phyloP scores from a whole-genome alignment of 2,113 vertebrate genomes.

The Laterallus jamaicensis region DNA sequence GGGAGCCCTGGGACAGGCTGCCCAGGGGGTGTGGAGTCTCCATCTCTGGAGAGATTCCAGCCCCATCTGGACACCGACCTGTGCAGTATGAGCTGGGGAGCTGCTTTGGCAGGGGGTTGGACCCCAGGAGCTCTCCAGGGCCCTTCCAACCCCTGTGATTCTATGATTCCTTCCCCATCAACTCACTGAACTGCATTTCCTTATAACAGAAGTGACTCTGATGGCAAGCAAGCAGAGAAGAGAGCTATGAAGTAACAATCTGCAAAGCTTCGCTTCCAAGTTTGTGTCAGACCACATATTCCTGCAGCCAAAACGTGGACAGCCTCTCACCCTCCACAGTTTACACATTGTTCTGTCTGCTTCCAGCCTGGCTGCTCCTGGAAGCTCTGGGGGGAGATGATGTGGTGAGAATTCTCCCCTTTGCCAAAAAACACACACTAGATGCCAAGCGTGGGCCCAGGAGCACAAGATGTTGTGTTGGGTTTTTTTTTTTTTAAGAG shows the following conservation, averaged over 20 bases:
- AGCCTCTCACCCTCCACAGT: background rate
- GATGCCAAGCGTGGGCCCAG: background rate
- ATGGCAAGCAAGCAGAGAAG: background rate
- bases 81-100: no score
- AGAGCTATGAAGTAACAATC: background rate
- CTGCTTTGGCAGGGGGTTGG: no score
- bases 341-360: background rate
- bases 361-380: background rate
- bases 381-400: background rate
- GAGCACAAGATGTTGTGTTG: background rate
- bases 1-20: no score
- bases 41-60: no score
- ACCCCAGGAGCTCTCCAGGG: no score
- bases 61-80: no score
- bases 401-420: background rate
- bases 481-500: background rate
- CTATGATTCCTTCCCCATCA: background rate
- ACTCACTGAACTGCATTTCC: background rate
- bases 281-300: background rate
- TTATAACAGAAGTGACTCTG: background rate
- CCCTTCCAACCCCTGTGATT: no score
- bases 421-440: background rate
- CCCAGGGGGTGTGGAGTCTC: no score
- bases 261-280: background rate
- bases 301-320: background rate